Base-by-base conservation (phyloP, 2,113 vertebrate genomes). In the Boleophthalmus pectinirostris region DNA sequence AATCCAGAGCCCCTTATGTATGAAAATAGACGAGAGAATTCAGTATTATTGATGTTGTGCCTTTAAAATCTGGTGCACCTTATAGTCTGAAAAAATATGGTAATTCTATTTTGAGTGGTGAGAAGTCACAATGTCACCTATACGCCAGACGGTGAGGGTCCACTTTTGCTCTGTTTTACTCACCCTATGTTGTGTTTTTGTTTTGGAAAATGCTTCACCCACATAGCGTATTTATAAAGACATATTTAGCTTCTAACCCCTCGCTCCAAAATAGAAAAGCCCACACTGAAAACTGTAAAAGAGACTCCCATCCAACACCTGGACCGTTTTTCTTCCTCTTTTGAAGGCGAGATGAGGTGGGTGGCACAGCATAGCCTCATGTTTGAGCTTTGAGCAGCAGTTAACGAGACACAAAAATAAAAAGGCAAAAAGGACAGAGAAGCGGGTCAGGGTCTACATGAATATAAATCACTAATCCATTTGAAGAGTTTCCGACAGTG, bases 371-470 rank as follows among this genome's bases (percentile, higher is more conserved):
- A 43, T 43, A 9, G 10, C 38, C 24, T 69, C 23, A 1, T 20
- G 49, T 74, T 61, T 82, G 69, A 24, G 5, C 35, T 64, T 83
- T 43, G 70, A 79, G 67, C 71, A 69, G 35, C 45, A 68, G 65
- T 61, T 46, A 61, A 69, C 68, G 1, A 69, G 82, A 68, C 56
- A 69, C 38, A 18, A 61, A 63, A 51, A 51, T 63, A 70, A 47
- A n/a, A 56, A 45, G 78, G 63, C 66, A 21, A 15, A 65, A 70
- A 87, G 75, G 72, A 84, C 79, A 83, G 57, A 66, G 73, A 69
- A 64, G 38, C 69, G 13, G 25, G 38, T 20, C 21, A 58, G 23
- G 75, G 58, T 58, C 61, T 57, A 3, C 63, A 7, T 0, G 10
- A 43, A 38, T 43, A n/a, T 35, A 61, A 13, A 43, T 24, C 5